These are phyloP conservation scores for Pungitius pungitius DNA, from an alignment of 2,113 vertebrate genomes.

Conservation along the genomic window DNA sequence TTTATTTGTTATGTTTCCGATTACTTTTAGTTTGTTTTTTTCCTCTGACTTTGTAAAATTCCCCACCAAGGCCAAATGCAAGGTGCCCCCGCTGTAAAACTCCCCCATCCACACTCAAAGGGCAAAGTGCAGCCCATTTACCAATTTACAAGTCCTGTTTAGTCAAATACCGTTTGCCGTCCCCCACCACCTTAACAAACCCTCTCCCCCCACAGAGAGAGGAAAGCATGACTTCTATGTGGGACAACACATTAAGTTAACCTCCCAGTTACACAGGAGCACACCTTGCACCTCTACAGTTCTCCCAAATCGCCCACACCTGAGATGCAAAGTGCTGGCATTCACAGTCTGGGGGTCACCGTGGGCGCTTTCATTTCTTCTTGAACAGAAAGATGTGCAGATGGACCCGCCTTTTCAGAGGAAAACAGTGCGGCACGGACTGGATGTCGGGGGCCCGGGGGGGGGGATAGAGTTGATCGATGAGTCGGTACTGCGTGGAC, in stretches of 20 bases:
- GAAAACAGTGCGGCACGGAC: conserved; percentile 32
- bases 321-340: neutral
- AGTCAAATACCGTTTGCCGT: too few relatives aligned
- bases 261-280: too few relatives aligned
- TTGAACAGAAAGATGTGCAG: neutral
- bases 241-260: too few relatives aligned
- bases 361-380: neutral
- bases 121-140: neutral
- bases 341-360: neutral
- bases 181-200: too few relatives aligned
- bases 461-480: conserved; percentile 42
- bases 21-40: conserved; percentile 31
- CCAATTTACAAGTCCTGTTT: too few relatives aligned
- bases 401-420: conserved; percentile 6
- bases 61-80: conserved; percentile 19
- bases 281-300: neutral
- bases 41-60: conserved; percentile 36
- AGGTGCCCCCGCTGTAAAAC: conserved; percentile 12
- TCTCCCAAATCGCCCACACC: neutral
- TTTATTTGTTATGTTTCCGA: conserved; percentile 42
- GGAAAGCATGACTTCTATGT: too few relatives aligned
- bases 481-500: conserved; percentile 27
- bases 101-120: conserved; percentile 27
- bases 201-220: too few relatives aligned
- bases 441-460: conserved; percentile 15